Evolutionary conservation across 1,140 invertebrate species (phyloP).

Genomic region (Octopus bimaculoides): DNA sequence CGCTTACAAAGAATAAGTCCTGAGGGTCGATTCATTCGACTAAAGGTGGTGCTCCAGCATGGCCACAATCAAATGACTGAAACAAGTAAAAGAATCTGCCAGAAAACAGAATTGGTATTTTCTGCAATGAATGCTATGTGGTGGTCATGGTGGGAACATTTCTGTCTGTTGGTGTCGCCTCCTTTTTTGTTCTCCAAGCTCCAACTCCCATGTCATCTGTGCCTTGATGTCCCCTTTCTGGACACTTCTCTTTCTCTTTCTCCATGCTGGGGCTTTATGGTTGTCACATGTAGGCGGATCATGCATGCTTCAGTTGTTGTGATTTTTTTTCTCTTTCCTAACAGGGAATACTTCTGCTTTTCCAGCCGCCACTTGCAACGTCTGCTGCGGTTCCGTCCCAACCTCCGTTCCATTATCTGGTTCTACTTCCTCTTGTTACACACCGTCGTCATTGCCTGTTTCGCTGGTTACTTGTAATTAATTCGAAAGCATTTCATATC

Average conservation of each 20-base stretch:
- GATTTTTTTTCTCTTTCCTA: slow-evolving; percentile 19
- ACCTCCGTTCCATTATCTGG: slow-evolving; percentile 38
- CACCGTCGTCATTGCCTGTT: slow-evolving; percentile 34
- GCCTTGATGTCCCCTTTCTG: background rate
- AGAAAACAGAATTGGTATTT: too few species aligned
- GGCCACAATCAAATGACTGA: too few species aligned
- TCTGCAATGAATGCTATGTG: too few species aligned
- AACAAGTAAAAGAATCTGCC: too few species aligned
- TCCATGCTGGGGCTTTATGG: background rate
- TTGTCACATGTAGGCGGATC: too few species aligned
- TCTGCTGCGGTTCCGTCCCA: slow-evolving; percentile 38
- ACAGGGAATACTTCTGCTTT: slow-evolving; percentile 46
- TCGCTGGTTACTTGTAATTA: slow-evolving; percentile 28
- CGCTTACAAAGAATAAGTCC: too few species aligned
- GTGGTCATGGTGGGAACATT: too few species aligned
- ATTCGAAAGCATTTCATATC: background rate
- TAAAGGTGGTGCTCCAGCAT: too few species aligned
- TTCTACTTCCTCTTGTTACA: slow-evolving; percentile 41
- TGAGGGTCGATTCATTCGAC: too few species aligned
- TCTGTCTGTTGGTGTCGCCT: too few species aligned
- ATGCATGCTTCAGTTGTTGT: background rate
- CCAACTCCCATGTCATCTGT: too few species aligned
- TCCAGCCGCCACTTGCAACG: slow-evolving; percentile 39
- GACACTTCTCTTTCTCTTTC: background rate
- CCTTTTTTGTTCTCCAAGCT: too few species aligned